Conservation (phyloP, 2,888 invertebrate species). For the Apamea epomidion region DNA sequence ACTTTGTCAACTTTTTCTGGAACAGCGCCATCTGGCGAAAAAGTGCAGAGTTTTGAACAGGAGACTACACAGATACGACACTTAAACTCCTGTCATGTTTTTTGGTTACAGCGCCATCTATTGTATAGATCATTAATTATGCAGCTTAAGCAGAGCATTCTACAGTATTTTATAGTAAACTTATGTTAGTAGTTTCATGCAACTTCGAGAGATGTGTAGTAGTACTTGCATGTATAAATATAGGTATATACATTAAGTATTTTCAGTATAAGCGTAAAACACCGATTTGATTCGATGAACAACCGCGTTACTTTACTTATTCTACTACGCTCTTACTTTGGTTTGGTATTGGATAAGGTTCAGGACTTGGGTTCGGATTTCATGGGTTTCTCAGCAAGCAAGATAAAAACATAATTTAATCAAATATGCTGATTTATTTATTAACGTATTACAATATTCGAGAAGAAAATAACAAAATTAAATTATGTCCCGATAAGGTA, state of each 20-base stretch:
- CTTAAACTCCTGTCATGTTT: not conserved
- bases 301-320: not conserved
- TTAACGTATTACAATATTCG: conserved; percentile 70
- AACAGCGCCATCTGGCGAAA: conserved; percentile 76
- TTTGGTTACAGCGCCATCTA: conserved; percentile 55
- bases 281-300: not conserved
- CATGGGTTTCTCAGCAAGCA: not conserved
- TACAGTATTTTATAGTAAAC: not conserved
- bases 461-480: conserved; percentile 68
- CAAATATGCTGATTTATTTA: conserved; percentile 66
- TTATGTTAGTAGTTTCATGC: not conserved
- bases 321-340: not conserved
- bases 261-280: not conserved
- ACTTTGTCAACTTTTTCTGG: conserved; percentile 62
- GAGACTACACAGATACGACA: not conserved
- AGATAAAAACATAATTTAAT: conserved; percentile 36
- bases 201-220: conserved; percentile 26
- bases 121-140: conserved; percentile 36
- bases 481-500: conserved; percentile 59
- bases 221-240: no score
- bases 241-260: no score
- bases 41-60: not conserved
- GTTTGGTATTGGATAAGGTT: not conserved
- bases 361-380: not conserved
- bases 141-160: conserved; percentile 28